These are phyloP conservation scores for Acanthosoma haemorrhoidale DNA, from an alignment of 2,888 invertebrate genomes.

Conservation along the genomic window DNA sequence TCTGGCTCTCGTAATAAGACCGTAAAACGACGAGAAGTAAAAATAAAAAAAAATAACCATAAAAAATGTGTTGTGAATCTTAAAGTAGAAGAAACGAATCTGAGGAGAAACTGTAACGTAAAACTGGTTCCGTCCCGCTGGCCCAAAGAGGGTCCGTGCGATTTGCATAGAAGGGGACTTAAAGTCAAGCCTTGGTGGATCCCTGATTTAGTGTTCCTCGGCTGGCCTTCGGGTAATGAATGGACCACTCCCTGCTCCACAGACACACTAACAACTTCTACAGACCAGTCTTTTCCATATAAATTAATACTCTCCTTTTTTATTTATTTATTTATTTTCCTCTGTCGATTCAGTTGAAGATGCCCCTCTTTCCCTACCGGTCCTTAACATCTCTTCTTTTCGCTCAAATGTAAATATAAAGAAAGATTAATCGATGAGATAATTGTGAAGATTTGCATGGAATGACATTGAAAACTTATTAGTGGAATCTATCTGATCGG, in stretches of 20 bases:
- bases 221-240: conserved; percentile 9
- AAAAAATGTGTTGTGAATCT: conserved; percentile 49
- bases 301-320: conserved; percentile 21
- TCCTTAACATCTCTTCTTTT: neutral
- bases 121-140: conserved; percentile 6
- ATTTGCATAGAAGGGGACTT: conserved; percentile 21
- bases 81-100: no score
- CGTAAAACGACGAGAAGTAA: conserved; percentile 47
- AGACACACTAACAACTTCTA: neutral
- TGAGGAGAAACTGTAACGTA: conserved; percentile 3
- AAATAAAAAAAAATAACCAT: conserved; percentile 51
- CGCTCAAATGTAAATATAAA: neutral
- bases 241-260: conserved; percentile 24
- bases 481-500: no score
- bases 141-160: neutral
- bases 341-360: neutral
- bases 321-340: conserved; percentile 15
- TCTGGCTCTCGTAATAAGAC: neutral
- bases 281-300: conserved; percentile 18
- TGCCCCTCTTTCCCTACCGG: neutral
- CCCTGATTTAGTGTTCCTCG: conserved; percentile 11
- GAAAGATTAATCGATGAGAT: neutral
- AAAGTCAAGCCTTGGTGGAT: conserved; percentile 22
- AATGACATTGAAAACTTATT: neutral
- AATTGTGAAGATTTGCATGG: neutral